Conservation (phyloP, 2,888 invertebrate genomes). For the Strigamia transsilvanica region DNA sequence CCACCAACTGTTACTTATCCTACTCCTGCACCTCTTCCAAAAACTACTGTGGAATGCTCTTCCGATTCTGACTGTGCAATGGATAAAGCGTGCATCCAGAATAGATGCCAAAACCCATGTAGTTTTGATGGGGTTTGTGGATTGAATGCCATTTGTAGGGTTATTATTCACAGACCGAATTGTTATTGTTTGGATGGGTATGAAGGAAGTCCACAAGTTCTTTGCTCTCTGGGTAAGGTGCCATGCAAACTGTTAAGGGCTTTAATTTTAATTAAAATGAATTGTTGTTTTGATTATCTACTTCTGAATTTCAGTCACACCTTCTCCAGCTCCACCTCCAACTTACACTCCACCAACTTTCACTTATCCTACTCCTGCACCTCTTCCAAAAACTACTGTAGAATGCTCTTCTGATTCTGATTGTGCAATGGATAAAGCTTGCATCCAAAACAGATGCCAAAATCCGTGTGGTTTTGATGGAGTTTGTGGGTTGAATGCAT, state of each 20-base stretch:
- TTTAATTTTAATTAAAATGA: too few relatives aligned
- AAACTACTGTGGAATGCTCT: constrained; percentile 72
- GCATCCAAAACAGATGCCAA: constrained; percentile 72
- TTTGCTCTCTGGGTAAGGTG: constrained; percentile 33
- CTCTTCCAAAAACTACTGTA: neutral
- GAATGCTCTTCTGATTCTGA: constrained; percentile 59
- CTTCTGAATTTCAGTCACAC: constrained; percentile 6
- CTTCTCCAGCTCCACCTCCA: neutral
- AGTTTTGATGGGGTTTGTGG: constrained; percentile 70
- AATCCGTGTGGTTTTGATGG: constrained; percentile 73
- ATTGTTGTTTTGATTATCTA: neutral
- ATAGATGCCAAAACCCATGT: constrained; percentile 59
- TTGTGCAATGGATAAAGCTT: constrained; percentile 59
- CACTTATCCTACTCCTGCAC: neutral
- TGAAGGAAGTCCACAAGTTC: constrained; percentile 74
- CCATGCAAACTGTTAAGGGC: too few relatives aligned
- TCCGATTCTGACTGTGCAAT: constrained; percentile 85
- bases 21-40: neutral
- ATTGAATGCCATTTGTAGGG: constrained; percentile 74
- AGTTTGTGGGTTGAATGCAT: constrained; percentile 81
- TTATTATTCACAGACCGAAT: constrained; percentile 80
- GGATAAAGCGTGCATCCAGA: constrained; percentile 74
- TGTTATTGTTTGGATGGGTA: constrained; percentile 76
- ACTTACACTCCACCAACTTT: too few relatives aligned
- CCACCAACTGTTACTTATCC: too few relatives aligned